Conservation (phyloP, 2,113 vertebrate species). For the Mugil cephalus region DNA sequence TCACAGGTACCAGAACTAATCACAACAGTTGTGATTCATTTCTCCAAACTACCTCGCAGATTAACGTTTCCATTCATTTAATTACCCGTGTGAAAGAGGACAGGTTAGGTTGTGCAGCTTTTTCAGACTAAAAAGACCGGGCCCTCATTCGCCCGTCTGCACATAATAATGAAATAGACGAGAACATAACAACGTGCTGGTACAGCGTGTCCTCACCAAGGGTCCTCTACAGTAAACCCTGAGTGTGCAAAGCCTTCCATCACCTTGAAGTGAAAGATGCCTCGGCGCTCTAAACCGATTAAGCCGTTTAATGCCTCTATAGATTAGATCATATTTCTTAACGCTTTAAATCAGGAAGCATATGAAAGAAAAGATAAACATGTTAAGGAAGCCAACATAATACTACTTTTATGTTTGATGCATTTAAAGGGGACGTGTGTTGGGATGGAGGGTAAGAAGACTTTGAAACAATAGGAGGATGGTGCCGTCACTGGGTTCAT, state of each 20-base stretch:
- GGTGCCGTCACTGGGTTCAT: conserved; percentile 75
- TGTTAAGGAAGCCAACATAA: background rate
- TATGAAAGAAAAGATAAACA: background rate
- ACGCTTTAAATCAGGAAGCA: conserved; percentile 10
- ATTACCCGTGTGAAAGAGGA: conserved; percentile 53
- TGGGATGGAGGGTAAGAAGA: conserved; percentile 5
- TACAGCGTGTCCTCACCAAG: background rate
- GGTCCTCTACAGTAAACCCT: conserved; percentile 12
- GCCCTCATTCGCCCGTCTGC: background rate
- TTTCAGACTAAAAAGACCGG: background rate
- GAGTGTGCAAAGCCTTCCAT: background rate
- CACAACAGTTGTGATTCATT: conserved; percentile 63
- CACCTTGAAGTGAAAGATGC: background rate
- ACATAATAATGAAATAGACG: conserved; percentile 8
- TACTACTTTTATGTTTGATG: background rate
- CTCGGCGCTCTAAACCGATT: conserved; percentile 22
- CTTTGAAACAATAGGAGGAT: conserved; percentile 81
- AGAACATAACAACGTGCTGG: conserved; percentile 10
- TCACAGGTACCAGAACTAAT: conserved; percentile 53
- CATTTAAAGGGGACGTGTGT: background rate
- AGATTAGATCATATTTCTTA: conserved; percentile 18
- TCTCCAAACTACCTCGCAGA: conserved; percentile 56
- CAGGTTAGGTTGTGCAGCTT: conserved; percentile 8
- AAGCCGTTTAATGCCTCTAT: conserved; percentile 16
- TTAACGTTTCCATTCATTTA: conserved; percentile 63